Evolutionary conservation across 2,797 vertebrate genomes (phyloP).

Genomic region (Myotis findleyi): DNA sequence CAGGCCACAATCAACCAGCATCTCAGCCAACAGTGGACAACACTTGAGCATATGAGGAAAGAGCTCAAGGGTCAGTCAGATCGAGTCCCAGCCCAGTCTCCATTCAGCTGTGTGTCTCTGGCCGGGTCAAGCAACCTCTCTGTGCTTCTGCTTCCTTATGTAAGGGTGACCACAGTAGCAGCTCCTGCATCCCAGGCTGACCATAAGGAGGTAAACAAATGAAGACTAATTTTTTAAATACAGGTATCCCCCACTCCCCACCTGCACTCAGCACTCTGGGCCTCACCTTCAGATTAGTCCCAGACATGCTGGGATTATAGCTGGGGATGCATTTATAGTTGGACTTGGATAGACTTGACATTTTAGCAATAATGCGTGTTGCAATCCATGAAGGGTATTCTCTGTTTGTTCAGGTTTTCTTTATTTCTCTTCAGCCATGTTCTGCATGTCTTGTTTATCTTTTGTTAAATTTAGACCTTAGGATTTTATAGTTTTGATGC

Average conservation of each 20-base stretch:
- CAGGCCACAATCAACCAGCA: neutral
- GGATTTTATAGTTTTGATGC: neutral
- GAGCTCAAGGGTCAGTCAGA: neutral
- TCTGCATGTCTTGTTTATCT: neutral
- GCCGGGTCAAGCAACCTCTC: neutral
- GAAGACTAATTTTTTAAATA: neutral
- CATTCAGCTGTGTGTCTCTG: neutral
- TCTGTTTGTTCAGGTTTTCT: neutral
- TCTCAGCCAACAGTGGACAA: too few relatives aligned
- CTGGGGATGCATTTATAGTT: neutral
- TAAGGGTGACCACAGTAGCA: neutral
- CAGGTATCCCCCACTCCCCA: neutral
- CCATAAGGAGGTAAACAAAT: neutral
- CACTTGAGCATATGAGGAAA: rapidly evolving
- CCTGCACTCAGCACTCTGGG: neutral
- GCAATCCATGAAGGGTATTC: rapidly evolving
- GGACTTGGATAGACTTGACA: too few relatives aligned
- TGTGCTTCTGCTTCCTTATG: neutral
- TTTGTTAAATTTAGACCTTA: neutral
- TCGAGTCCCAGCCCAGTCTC: neutral
- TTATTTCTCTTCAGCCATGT: neutral
- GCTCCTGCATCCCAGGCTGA: neutral
- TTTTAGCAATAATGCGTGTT: neutral
- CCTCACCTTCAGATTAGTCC: neutral
- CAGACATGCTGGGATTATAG: neutral